A percentile compares a stretch with the other conserved stretches of the same genome.
phyloP scores from a whole-genome alignment of 1,140 invertebrate species.

The Drosophila ohnishii region DNA sequence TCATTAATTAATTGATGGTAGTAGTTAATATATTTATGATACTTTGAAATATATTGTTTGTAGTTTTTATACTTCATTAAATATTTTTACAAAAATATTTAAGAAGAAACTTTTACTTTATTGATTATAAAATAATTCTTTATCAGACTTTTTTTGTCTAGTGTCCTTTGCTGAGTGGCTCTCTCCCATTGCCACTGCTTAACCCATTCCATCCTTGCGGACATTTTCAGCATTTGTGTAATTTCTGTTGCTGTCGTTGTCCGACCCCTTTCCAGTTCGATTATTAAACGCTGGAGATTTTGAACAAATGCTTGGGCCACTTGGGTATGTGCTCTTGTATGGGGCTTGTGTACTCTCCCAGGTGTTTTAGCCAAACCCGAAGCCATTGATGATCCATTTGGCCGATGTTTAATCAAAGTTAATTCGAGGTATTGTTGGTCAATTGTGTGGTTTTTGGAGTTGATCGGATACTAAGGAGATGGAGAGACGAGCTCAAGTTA shows the following conservation, averaged over 20 bases:
- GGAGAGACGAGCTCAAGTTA: neutral
- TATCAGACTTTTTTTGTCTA: neutral
- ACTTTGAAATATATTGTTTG: neutral
- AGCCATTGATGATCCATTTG: slow-evolving; percentile 58
- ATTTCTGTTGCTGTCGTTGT: slow-evolving; percentile 69
- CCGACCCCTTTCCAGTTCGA: slow-evolving; percentile 39
- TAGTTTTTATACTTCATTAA: neutral
- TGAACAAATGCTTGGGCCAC: slow-evolving; percentile 61
- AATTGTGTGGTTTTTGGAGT: slow-evolving; percentile 31
- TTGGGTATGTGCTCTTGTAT: slow-evolving; percentile 24
- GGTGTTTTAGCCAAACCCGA: slow-evolving; percentile 39
- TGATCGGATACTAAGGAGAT: slow-evolving; percentile 3
- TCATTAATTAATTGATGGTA: neutral
- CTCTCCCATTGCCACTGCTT: neutral
- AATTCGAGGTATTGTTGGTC: slow-evolving; percentile 66
- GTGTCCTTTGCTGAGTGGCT: slow-evolving; percentile 40
- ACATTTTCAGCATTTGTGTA: slow-evolving; percentile 67
- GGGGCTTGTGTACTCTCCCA: slow-evolving; percentile 19
- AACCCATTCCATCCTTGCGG: slow-evolving; percentile 13
- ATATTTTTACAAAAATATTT: too few species aligned
- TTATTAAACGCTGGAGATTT: slow-evolving; percentile 72
- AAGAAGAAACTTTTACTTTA: too few species aligned
- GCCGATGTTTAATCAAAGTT: slow-evolving; percentile 75
- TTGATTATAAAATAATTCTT: neutral
- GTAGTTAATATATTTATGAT: neutral